phyloP scores from a whole-genome alignment of 2,113 vertebrate species.

The Panthera uncia region DNA sequence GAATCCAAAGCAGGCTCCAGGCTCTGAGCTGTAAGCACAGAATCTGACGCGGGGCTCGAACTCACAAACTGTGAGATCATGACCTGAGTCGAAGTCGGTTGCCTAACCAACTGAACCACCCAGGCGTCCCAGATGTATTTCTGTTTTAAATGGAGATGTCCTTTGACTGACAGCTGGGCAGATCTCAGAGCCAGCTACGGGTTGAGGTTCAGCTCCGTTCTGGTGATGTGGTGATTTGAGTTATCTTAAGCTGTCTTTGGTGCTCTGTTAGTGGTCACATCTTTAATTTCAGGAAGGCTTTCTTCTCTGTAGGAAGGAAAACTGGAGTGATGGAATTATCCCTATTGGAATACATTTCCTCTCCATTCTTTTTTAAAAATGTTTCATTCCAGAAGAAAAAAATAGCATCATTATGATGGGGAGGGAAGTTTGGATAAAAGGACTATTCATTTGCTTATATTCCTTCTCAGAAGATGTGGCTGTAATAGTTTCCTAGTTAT shows the following conservation, averaged over 20 bases:
- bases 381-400: background rate
- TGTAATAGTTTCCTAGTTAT: background rate
- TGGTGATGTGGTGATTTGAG: background rate
- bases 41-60: no score
- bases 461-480: background rate
- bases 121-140: background rate
- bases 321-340: constrained; percentile 1
- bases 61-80: no score
- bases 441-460: background rate
- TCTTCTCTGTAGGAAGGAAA: constrained; percentile 41
- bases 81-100: no score
- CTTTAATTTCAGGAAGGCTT: constrained; percentile 25
- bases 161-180: background rate
- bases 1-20: no score
- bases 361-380: constrained; percentile 5
- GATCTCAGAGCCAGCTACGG: background rate
- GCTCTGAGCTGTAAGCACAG: no score
- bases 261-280: background rate
- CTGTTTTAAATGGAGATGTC: background rate
- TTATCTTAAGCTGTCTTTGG: background rate
- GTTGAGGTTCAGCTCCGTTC: background rate
- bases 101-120: no score
- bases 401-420: background rate
- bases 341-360: background rate
- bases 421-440: background rate